phyloP scores from a whole-genome alignment of 2,113 vertebrate genomes.

The Chlorodrepanis virens region DNA sequence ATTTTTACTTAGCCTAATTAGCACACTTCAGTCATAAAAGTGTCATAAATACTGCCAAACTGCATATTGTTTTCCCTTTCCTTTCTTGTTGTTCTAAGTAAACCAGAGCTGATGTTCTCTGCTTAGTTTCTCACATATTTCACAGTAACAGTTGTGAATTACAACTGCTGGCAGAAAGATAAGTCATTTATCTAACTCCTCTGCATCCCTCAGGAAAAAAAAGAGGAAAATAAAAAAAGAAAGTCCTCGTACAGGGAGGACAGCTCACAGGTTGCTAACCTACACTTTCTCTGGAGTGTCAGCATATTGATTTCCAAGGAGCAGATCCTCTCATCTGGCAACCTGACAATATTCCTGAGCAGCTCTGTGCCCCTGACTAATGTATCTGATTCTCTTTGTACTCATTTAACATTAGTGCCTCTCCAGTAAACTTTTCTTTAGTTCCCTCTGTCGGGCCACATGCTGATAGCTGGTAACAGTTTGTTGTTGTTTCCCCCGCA shows the following conservation, averaged over 20 bases:
- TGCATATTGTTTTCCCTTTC: neutral
- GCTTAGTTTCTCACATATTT: neutral
- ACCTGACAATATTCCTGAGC: neutral
- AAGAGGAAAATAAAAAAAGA: neutral
- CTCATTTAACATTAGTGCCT: neutral
- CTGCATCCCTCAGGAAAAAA: neutral
- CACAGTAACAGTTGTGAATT: neutral
- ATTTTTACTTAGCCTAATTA: slow-evolving; percentile 41
- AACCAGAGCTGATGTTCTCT: neutral
- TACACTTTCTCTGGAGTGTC: neutral
- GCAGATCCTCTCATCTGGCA: neutral
- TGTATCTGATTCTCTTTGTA: neutral
- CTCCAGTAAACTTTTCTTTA: neutral
- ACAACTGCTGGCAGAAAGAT: neutral
- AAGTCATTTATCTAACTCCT: neutral
- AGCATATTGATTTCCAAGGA: neutral
- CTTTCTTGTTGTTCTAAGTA: neutral
- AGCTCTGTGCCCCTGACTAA: neutral
- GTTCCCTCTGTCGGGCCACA: neutral
- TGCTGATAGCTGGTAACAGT: neutral
- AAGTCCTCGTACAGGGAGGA: neutral
- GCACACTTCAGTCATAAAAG: neutral
- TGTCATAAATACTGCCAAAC: neutral
- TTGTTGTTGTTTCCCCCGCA: slow-evolving; percentile 45
- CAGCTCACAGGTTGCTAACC: neutral